Evolutionary conservation across 2,888 invertebrate genomes (phyloP).

Genomic region (Lissonota sp.): DNA sequence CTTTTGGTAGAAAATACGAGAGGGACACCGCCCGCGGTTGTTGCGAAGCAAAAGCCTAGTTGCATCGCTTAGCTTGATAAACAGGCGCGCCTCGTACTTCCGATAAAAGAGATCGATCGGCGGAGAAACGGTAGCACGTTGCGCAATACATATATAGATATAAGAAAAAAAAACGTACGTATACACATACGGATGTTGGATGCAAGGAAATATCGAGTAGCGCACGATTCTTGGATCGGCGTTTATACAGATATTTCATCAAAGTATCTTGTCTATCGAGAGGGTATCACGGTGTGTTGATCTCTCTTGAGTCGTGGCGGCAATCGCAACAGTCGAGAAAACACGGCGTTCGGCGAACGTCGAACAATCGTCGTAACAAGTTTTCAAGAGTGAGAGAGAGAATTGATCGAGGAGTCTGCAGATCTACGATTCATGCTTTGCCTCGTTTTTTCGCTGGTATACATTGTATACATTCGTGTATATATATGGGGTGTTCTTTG

Average conservation of each 20-base stretch:
- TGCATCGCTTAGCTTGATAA: constrained; percentile 20
- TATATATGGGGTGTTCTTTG: neutral
- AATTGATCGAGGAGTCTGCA: constrained; percentile 31
- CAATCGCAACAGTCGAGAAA: constrained; percentile 43
- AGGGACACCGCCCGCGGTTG: constrained; percentile 16
- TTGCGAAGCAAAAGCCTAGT: constrained; percentile 14
- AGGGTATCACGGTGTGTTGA: constrained; percentile 48
- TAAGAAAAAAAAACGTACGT: neutral
- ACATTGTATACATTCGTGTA: neutral
- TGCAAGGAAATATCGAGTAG: constrained; percentile 41
- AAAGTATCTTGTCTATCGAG: constrained; percentile 40
- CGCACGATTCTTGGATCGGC: constrained; percentile 51
- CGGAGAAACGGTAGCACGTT: constrained; percentile 15
- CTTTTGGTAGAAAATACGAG: constrained; percentile 48
- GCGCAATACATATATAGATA: constrained; percentile 13
- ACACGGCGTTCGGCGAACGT: constrained; percentile 49
- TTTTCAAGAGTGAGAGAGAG: constrained; percentile 6
- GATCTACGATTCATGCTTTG: constrained; percentile 44
- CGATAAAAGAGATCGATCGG: constrained; percentile 51
- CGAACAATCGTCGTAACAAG: constrained; percentile 34
- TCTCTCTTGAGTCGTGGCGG: constrained; percentile 27
- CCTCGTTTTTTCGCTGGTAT: constrained; percentile 13
- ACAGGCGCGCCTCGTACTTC: constrained; percentile 34
- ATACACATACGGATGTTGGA: constrained; percentile 8
- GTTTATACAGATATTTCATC: constrained; percentile 55